Evolutionary conservation across 2,113 vertebrate species (phyloP).

Genomic region (Myrmecobius fasciatus): DNA sequence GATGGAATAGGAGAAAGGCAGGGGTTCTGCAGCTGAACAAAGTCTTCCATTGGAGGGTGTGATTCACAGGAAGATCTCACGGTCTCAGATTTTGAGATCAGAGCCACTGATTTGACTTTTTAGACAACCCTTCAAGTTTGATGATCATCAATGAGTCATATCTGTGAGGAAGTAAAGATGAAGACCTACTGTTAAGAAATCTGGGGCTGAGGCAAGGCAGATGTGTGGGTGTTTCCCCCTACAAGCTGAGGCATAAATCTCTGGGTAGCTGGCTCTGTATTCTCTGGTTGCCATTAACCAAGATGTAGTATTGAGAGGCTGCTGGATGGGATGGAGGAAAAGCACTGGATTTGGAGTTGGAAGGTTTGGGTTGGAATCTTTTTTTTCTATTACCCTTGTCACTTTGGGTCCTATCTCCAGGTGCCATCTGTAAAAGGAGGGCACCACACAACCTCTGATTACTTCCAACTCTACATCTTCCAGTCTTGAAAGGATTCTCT

Average conservation of each 20-base stretch:
- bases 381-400: too few species aligned
- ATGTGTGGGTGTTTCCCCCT: background rate
- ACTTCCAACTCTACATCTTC: background rate
- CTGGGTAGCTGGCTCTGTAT: background rate
- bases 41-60: background rate
- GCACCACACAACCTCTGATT: rapidly evolving
- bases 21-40: too few species aligned
- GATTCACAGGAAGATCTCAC: background rate
- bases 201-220: background rate
- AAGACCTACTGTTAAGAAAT: too few species aligned
- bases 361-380: background rate
- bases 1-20: background rate
- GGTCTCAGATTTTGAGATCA: background rate
- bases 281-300: background rate
- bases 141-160: background rate
- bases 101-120: background rate
- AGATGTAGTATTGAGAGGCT: background rate
- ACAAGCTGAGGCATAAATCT: background rate
- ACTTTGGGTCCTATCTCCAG: background rate
- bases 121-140: background rate
- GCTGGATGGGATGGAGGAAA: background rate
- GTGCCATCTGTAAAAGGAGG: background rate
- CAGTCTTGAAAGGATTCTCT: background rate
- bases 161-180: background rate
- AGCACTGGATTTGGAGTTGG: background rate